Conservation (phyloP, 2,888 invertebrate species). For the Spodoptera littoralis region DNA sequence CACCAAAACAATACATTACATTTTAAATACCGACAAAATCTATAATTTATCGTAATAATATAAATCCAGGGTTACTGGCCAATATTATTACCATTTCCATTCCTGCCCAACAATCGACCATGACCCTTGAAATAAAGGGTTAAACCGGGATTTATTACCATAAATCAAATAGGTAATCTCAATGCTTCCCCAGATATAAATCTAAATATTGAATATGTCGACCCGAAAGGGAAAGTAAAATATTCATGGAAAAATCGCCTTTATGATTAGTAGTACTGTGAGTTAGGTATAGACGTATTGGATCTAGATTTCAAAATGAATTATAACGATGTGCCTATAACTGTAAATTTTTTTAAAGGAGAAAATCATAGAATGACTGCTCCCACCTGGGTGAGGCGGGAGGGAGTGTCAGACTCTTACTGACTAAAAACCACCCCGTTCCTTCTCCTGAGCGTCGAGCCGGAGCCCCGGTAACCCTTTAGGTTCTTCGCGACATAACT, state of each 20-base stretch:
- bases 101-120: conserved; percentile 23
- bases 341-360: too few species aligned
- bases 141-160: conserved; percentile 42
- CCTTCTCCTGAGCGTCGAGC: too few species aligned
- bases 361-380: too few species aligned
- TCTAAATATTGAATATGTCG: conserved; percentile 70
- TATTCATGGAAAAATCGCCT: conserved; percentile 64
- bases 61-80: conserved; percentile 36
- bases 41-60: conserved; percentile 26
- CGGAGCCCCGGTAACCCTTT: too few species aligned
- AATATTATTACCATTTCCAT: conserved; percentile 35
- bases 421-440: too few species aligned
- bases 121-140: conserved; percentile 49
- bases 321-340: not conserved
- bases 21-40: conserved; percentile 8
- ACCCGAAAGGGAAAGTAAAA: conserved; percentile 62
- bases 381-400: too few species aligned
- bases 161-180: conserved; percentile 57
- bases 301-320: conserved; percentile 25
- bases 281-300: conserved; percentile 30
- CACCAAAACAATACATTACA: too few species aligned
- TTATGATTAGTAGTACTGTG: conserved; percentile 27
- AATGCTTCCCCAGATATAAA: conserved; percentile 63
- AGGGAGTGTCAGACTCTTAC: too few species aligned
- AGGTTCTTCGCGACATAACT: too few species aligned